Evolutionary conservation across 2,113 vertebrate genomes (phyloP).

Genomic region (Urocitellus parryii): DNA sequence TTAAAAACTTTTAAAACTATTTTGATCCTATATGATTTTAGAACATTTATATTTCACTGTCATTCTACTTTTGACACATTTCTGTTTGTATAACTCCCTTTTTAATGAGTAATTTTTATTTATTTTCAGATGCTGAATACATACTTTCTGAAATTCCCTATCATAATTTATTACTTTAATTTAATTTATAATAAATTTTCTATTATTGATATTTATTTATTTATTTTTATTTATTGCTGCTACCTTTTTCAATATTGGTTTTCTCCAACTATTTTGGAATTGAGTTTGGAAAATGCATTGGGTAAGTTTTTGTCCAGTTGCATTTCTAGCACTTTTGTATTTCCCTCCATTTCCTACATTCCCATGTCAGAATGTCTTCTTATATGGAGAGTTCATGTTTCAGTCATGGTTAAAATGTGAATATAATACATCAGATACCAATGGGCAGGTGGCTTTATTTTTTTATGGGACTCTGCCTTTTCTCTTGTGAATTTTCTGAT

Average conservation of each 20-base stretch:
- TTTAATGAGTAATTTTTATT: neutral
- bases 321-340: neutral
- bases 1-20: neutral
- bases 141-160: neutral
- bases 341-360: rapidly evolving
- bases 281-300: neutral
- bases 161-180: neutral
- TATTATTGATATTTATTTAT: neutral
- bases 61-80: neutral
- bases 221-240: neutral
- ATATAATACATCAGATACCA: neutral
- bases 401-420: neutral
- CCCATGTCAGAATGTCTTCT: neutral
- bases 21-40: neutral
- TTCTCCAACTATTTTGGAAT: neutral
- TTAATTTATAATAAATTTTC: neutral
- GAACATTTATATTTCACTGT: neutral
- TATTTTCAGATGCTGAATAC: neutral
- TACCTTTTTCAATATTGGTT: neutral
- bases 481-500: neutral
- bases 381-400: too few relatives aligned
- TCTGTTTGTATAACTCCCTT: neutral
- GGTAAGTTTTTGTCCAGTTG: too few relatives aligned
- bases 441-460: neutral
- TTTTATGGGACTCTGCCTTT: neutral